Evolutionary conservation across 1,140 invertebrate species (phyloP), one percentile per base, ranked within the genome.

Genomic region (Geopemphigus sp.): DNA sequence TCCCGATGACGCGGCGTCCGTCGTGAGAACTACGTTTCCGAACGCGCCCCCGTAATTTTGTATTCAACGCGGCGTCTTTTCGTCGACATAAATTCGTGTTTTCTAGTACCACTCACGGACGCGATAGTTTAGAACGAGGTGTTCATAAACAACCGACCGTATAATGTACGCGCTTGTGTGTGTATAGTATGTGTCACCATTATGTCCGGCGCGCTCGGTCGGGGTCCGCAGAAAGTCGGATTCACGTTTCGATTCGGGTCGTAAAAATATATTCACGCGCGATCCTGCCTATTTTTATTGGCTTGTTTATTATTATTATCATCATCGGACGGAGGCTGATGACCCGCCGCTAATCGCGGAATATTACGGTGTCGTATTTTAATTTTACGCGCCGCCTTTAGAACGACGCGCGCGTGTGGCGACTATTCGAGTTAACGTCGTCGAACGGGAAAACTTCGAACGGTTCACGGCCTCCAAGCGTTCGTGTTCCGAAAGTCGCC

Each of bases 271-370:
- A 57, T 73, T 54, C 56, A 73, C 32, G 5, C 19, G 32, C n/a
- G 53, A 56, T 73, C 54, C 26, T 56, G 29, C 19, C 29, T 57
- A 73, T 73, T 73, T n/a, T 73, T 73, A 73, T 73, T 73, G 29
- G 53, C 70, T 73, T 73, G 70, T 73, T 73, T 73, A 39, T 57
- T 73, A 73, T 56, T 32, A 50, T 68, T 54, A 64, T 39, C 15
- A 24, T 11, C n/a, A 22, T 12, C 4, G 54, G 32, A 39, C 26
- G 70, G 29, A 57, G 50, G 29, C 29, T 73, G 47, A 73, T 73
- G 54, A 54, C 17, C 70, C 17, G 53, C 32, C 15, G 54, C n/a
- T 73, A 56, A 68, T 68, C 66, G n/a, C n/a, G 50, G 66, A 68
- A 68, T 39, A 39, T 50, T 50, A n/a, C n/a, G n/a, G 47, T 50